A percentile compares a stretch with the other conserved stretches of the same genome.
Conservation (phyloP, 2,797 vertebrate genomes). For the Dicrostonyx torquatus region DNA sequence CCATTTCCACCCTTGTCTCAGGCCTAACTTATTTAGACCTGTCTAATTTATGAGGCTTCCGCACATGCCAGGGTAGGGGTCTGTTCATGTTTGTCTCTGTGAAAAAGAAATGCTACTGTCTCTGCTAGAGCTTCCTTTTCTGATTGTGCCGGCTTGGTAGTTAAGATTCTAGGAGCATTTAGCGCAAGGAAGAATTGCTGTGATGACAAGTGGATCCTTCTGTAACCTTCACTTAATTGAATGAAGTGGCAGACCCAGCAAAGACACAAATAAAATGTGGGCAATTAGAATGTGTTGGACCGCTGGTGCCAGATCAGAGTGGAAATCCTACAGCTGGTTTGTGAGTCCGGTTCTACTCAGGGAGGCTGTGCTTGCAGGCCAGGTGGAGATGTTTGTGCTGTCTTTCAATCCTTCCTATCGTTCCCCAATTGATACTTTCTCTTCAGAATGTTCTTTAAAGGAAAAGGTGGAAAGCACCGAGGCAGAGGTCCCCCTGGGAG, state of each 20-base stretch:
- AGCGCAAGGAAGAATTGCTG: slow-evolving; percentile 68
- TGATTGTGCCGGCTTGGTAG: slow-evolving; percentile 52
- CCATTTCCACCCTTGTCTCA: background rate
- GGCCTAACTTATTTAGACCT: slow-evolving; percentile 61
- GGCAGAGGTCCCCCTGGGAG: background rate
- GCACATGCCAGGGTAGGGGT: slow-evolving; percentile 14
- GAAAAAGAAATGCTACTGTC: slow-evolving; percentile 62
- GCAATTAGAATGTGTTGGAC: slow-evolving; percentile 68
- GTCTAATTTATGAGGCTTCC: slow-evolving; percentile 62
- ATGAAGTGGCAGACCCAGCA: slow-evolving; percentile 75
- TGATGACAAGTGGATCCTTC: slow-evolving; percentile 77
- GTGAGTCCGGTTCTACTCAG: background rate
- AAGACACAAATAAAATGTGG: slow-evolving; percentile 77
- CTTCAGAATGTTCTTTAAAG: background rate
- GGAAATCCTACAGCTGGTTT: slow-evolving; percentile 5
- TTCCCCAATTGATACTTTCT: background rate
- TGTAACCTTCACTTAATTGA: slow-evolving; percentile 78
- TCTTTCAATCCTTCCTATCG: background rate
- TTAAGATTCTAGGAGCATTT: slow-evolving; percentile 79
- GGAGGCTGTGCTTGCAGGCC: background rate
- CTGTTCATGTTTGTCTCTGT: slow-evolving; percentile 54
- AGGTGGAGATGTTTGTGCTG: background rate
- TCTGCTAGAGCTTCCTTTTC: slow-evolving; percentile 56
- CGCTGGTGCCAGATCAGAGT: slow-evolving; percentile 4
- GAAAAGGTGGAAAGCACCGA: background rate